phyloP scores from a whole-genome alignment of 2,113 vertebrate species.

The Pedionomus torquatus region DNA sequence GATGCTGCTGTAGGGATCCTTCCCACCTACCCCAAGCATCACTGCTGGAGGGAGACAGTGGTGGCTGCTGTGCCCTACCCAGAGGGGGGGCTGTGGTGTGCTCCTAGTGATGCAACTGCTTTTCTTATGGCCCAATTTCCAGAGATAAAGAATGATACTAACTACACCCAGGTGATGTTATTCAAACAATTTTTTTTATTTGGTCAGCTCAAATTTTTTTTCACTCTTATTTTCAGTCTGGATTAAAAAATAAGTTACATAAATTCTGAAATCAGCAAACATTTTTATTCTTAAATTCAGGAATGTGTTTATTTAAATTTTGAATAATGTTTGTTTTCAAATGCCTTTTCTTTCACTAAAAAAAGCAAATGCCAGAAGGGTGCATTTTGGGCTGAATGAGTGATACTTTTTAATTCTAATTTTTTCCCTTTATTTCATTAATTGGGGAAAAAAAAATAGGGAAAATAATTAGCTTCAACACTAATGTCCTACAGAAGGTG shows the following conservation, averaged over 20 bases:
- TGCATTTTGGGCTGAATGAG: background rate
- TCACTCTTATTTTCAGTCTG: background rate
- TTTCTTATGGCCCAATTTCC: background rate
- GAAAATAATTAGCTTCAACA: background rate
- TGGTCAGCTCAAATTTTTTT: background rate
- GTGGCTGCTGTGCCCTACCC: background rate
- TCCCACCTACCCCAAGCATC: background rate
- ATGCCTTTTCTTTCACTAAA: background rate
- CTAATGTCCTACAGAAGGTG: background rate
- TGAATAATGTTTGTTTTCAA: background rate
- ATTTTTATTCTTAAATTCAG: background rate
- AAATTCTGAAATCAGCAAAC: background rate
- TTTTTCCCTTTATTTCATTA: background rate
- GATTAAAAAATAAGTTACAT: background rate
- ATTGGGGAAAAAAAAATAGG: accelerated
- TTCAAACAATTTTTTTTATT: background rate
- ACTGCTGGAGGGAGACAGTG: background rate
- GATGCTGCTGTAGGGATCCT: background rate
- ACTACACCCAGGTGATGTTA: background rate
- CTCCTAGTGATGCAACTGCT: background rate
- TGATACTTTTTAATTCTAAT: background rate
- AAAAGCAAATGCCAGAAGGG: background rate
- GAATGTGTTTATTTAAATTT: background rate
- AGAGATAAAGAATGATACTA: background rate
- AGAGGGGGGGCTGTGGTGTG: background rate